Base-by-base conservation (phyloP, 2,797 vertebrate genomes). In the Xyrichtys novacula region DNA sequence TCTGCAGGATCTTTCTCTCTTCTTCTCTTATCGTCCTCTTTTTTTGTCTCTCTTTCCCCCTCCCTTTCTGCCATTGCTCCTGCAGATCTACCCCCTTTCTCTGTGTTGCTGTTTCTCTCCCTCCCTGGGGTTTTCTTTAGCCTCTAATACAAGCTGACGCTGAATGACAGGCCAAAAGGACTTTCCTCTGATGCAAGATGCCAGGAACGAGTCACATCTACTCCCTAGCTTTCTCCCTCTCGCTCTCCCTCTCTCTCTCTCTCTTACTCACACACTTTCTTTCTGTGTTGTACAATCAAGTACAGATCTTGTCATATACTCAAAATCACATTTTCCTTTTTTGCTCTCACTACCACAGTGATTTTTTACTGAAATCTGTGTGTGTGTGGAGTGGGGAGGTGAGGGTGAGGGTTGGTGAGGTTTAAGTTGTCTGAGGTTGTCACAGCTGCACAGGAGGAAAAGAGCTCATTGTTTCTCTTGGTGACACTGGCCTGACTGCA, bases 151-250 rank as follows among this genome's bases (percentile, higher is more conserved):
- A 50, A 65, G 81, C 78, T 88, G 86, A 90, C 34, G 43, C 44
- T 86, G 85, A 92, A 67, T 87, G 91, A 89, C 86, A 67, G 85
- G 78, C 83, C 84, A 80, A 79, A 90, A 88, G 85, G 79, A 90
- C 85, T 86, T 75, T 57, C 83, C 73, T 85, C 31, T 72, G 81
- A 85, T 71, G 68, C 74, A 62, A 56, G 70, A 66, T 46, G 15
- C 74, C 61, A 38, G 66, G 79, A 80, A 86, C 20, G 0, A 82
- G 76, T 38, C 50, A 55, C 74, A 63, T 54, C 52, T 28, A 46
- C 67, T 74, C 71, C 63, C 64, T 42, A 7, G n/a, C 39, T 39
- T 46, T 44, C 38, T 40, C 23, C 36, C 52, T 66, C 53, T 49
- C 55, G 2, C 44, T 46, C 54, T 67, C 65, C 39, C 47, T 44